Base-by-base conservation (phyloP, 2,888 invertebrate genomes). In the Anodontia alba region DNA sequence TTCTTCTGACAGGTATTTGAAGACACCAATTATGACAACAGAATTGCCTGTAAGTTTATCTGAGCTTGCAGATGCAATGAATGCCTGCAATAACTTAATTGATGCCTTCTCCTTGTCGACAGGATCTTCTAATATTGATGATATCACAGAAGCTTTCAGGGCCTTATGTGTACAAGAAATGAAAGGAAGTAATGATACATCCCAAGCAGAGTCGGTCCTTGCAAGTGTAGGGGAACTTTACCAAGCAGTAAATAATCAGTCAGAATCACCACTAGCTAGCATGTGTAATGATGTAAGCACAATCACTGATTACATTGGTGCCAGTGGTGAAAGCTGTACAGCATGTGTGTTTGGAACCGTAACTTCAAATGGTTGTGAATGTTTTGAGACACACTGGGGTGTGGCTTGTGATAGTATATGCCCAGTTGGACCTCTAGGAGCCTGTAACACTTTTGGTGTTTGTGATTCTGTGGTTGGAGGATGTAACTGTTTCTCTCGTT, bases 351-450 rank as follows among this genome's bases (percentile, higher is more conserved):
- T 91, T 84, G 90, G 90, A 10, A 71, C 33, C 29, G 66, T 80
- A 5, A 67, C 74, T 3, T 68, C 43, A 17, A 75, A 67, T 26
- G 69, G 67, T 0, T 91, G 90, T 79, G 72, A 79, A 5, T 91
- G 90, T 69, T 78, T 78, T n/a, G 67, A 81, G 10, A 83, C 86
- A 5, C 86, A 87, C 76, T 90, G 84, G 83, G 92, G 92, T 26
- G 15, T 33, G 5, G 38, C 73, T 8, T 92, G 92, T 78, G 66
- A 70, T n/a, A 31, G 73, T 23, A 67, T 78, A n/a, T 91, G 91
- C 78, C 87, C 86, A 23, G 69, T 81, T 10, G 88, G 85, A 12
- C 23, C 62, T 7, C 46, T 49, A 51, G 89, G 89, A 23, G 81
- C 83, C 1, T 90, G 90, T 62, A 89, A 87, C 71, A 51, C 72